Evolutionary conservation across 2,888 invertebrate genomes (phyloP).

Genomic region (Abrostola tripartita): DNA sequence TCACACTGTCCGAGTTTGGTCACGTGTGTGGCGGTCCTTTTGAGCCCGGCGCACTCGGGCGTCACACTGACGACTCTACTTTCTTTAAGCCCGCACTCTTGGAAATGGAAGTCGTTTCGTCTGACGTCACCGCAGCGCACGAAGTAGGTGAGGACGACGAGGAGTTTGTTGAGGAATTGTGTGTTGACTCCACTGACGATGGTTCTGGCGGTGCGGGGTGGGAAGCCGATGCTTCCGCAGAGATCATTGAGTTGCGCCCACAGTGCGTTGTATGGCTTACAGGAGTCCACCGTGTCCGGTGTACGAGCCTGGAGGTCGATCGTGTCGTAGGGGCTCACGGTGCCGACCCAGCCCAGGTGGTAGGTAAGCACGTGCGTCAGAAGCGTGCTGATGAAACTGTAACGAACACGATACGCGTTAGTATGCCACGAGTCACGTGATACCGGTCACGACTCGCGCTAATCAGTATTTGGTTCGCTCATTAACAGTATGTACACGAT

Average conservation of each 20-base stretch:
- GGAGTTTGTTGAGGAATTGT: constrained; percentile 91
- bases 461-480: constrained; percentile 12
- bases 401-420: constrained; percentile 68
- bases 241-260: constrained; percentile 97
- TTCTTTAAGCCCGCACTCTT: constrained; percentile 74
- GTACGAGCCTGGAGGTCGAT: constrained; percentile 76
- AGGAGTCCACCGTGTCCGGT: constrained; percentile 35
- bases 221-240: constrained; percentile 94
- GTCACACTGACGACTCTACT: constrained; percentile 69
- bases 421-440: constrained; percentile 7
- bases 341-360: constrained; percentile 97
- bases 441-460: constrained; percentile 19
- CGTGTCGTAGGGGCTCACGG: constrained; percentile 89
- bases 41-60: constrained; percentile 47
- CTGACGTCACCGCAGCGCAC: constrained; percentile 93
- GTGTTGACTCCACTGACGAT: constrained; percentile 92
- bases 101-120: constrained; percentile 79
- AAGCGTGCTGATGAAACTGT: constrained; percentile 96
- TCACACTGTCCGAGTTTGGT: constrained; percentile 56
- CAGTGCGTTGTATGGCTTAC: constrained; percentile 93
- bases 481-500: constrained; percentile 29
- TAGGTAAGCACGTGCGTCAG: constrained; percentile 96
- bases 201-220: constrained; percentile 93
- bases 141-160: constrained; percentile 95
- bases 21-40: constrained; percentile 59